Percentiles rank a stretch among this genome's conserved stretches.
phyloP scores from a whole-genome alignment of 2,113 vertebrate genomes.

The Perccottus glenii region DNA sequence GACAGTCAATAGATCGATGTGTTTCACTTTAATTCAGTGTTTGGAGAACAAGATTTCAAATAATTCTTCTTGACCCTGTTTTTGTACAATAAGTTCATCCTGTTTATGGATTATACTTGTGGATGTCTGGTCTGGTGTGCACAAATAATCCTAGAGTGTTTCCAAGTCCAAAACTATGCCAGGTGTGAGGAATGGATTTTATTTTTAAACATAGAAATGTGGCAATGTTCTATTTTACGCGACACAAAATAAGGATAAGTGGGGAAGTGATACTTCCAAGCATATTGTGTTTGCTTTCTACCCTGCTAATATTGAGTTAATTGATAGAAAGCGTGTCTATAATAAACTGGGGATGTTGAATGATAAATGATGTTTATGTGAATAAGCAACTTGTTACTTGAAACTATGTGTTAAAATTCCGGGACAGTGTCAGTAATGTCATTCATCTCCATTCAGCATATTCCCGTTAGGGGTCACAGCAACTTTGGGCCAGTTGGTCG shows the following conservation, averaged over 20 bases:
- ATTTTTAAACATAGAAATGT: background rate
- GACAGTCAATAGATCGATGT: slow-evolving; percentile 24
- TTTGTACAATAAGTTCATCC: slow-evolving; percentile 5
- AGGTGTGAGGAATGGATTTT: background rate
- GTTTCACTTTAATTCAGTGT: background rate
- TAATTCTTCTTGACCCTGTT: slow-evolving; percentile 22
- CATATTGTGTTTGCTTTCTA: background rate
- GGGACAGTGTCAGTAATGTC: too few species aligned
- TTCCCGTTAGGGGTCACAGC: too few species aligned
- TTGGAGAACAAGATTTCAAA: background rate
- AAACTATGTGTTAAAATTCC: too few species aligned
- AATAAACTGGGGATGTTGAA: too few species aligned
- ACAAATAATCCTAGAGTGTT: slow-evolving; percentile 3
- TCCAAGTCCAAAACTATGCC: slow-evolving; percentile 6
- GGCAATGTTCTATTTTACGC: background rate
- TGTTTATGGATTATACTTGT: background rate
- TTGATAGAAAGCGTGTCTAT: too few species aligned
- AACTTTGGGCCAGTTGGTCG: too few species aligned
- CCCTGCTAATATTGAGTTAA: background rate
- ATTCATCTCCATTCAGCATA: too few species aligned
- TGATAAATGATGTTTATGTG: too few species aligned
- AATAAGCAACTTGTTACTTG: too few species aligned
- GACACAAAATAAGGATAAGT: background rate
- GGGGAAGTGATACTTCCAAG: background rate
- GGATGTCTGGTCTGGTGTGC: background rate